These are phyloP conservation scores for Leptocoma aspasia DNA, from an alignment of 2,113 vertebrate species.

Conservation along the genomic window DNA sequence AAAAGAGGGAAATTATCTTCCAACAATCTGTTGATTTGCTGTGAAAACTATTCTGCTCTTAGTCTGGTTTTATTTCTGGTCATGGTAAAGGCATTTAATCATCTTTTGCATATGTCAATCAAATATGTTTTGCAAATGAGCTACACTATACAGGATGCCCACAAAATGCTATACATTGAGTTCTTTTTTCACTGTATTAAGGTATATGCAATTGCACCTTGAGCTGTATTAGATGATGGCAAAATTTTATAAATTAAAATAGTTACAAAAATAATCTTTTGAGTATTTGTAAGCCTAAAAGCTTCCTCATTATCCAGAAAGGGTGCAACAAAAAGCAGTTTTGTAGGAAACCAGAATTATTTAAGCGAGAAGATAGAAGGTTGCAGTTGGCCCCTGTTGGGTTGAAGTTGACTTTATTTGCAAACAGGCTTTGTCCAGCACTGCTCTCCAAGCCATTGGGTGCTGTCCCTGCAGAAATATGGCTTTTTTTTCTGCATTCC, in stretches of 20 bases:
- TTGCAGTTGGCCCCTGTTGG: background rate
- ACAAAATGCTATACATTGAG: background rate
- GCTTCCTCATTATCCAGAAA: background rate
- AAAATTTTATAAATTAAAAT: background rate
- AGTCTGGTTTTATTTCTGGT: background rate
- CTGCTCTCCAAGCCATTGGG: background rate
- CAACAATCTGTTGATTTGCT: background rate
- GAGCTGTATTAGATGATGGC: background rate
- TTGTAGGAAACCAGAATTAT: background rate
- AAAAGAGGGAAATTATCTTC: background rate
- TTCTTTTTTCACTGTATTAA: background rate
- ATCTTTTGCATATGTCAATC: background rate
- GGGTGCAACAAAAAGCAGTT: background rate
- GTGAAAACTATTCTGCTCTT: background rate
- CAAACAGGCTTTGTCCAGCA: background rate
- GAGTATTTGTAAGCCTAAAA: background rate
- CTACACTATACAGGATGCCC: background rate
- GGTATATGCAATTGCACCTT: background rate
- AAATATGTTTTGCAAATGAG: background rate
- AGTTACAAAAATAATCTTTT: background rate
- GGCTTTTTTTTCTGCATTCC: background rate
- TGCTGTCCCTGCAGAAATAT: background rate
- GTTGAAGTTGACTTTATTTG: background rate
- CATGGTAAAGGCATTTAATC: background rate
- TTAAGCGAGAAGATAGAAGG: background rate